phyloP scores from a whole-genome alignment of 2,797 vertebrate species.

The Hippopotamyrus pictus region DNA sequence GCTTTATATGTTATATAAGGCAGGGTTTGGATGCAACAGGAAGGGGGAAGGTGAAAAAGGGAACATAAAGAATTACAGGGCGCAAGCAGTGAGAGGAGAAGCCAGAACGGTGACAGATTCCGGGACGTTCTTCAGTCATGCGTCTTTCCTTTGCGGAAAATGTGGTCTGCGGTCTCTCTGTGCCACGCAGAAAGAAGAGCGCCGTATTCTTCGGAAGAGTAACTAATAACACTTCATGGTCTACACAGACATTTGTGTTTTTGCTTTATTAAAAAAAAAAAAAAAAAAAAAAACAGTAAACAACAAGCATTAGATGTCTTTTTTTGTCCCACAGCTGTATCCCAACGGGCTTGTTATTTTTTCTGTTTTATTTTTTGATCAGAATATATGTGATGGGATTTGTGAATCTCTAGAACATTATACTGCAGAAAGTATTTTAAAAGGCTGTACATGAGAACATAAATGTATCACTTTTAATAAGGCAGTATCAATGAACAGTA shows the following conservation, averaged over 20 bases:
- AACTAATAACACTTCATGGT: not conserved
- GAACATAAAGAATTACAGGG: not conserved
- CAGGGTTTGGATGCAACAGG: not conserved
- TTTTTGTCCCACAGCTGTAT: not conserved
- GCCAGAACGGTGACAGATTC: not conserved
- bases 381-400: not conserved
- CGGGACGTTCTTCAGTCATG: not conserved
- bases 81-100: not conserved
- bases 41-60: not conserved
- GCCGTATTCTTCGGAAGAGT: not conserved
- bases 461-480: constrained; percentile 10
- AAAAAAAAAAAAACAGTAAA: not conserved
- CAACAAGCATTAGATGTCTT: not conserved
- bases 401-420: not conserved
- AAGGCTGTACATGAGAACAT: not conserved
- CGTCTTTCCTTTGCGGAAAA: not conserved
- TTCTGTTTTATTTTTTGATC: constrained; percentile 1
- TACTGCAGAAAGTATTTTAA: not conserved
- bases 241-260: not conserved
- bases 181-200: not conserved
- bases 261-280: not conserved
- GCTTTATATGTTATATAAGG: not conserved
- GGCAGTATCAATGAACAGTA: not conserved
- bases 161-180: not conserved
- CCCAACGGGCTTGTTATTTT: constrained; percentile 5